Evolutionary conservation across 2,888 invertebrate species (phyloP).

Genomic region (Sinotaia quadrata): DNA sequence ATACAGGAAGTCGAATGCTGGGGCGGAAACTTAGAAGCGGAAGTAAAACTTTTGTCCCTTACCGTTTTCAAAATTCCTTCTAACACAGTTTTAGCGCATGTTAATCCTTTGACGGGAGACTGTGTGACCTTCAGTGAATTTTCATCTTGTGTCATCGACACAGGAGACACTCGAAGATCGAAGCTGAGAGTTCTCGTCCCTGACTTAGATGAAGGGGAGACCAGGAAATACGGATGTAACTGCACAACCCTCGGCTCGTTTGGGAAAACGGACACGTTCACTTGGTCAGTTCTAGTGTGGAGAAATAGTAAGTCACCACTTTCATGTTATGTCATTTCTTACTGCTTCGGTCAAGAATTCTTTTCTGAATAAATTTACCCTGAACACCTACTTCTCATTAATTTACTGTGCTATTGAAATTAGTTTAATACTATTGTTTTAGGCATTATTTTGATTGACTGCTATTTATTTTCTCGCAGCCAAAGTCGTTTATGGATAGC

Average conservation of each 20-base stretch:
- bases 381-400: no score
- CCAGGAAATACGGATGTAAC: conserved; percentile 8
- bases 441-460: no score
- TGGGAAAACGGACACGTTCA: background rate
- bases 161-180: conserved; percentile 8
- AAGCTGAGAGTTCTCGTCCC: conserved; percentile 4
- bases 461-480: no score
- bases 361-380: no score
- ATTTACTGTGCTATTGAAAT: no score
- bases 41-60: conserved; percentile 23
- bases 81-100: conserved; percentile 5
- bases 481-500: no score
- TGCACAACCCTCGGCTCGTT: background rate
- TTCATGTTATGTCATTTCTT: no score
- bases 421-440: no score
- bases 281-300: background rate
- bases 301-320: background rate
- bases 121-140: conserved; percentile 17
- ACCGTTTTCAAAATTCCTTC: conserved; percentile 9
- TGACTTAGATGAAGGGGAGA: conserved; percentile 13
- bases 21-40: conserved; percentile 20
- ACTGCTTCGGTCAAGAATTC: no score
- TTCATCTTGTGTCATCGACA: conserved; percentile 12
- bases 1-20: conserved; percentile 31
- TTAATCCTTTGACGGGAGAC: background rate